A percentile compares a stretch with the other conserved stretches of the same genome.
phyloP scores from a whole-genome alignment of 2,797 vertebrate species.

The Chelon labrosus region DNA sequence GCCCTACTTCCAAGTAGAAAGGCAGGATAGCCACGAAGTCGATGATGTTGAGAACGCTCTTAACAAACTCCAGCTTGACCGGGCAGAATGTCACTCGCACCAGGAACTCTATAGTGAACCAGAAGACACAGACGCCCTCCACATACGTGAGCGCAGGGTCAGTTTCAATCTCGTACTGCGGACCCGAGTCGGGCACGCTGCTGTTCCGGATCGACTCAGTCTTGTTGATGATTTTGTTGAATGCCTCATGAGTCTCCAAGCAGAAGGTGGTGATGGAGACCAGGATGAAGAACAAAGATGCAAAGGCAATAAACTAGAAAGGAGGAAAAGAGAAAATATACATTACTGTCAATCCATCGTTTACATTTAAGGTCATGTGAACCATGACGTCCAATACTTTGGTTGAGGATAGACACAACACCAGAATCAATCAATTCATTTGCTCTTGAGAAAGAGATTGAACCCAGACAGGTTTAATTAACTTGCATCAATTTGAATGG shows the following conservation, averaged over 20 bases:
- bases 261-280: conserved; percentile 99
- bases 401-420: not conserved
- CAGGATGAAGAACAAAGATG: conserved; percentile 98
- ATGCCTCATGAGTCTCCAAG: conserved; percentile 98
- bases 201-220: conserved; percentile 89
- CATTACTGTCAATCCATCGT: not conserved
- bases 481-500: conserved; percentile 53
- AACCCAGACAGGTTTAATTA: conserved; percentile 63
- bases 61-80: conserved; percentile 97
- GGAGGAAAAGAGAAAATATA: conserved; percentile 56
- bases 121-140: conserved; percentile 97
- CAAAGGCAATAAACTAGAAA: conserved; percentile 96
- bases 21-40: conserved; percentile 98
- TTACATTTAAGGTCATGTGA: not conserved
- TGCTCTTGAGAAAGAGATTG: conserved; percentile 28
- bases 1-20: conserved; percentile 96
- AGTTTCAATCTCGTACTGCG: conserved; percentile 95
- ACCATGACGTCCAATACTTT: not conserved
- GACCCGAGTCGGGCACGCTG: conserved; percentile 83
- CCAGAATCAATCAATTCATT: conserved; percentile 17
- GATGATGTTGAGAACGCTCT: conserved; percentile 97
- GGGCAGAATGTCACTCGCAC: conserved; percentile 96
- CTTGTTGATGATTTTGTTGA: conserved; percentile 98
- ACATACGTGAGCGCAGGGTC: conserved; percentile 96
- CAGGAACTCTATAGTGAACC: conserved; percentile 99